Evolutionary conservation across 2,888 invertebrate species (phyloP).

Genomic region (Drosophila heteroneura): DNA sequence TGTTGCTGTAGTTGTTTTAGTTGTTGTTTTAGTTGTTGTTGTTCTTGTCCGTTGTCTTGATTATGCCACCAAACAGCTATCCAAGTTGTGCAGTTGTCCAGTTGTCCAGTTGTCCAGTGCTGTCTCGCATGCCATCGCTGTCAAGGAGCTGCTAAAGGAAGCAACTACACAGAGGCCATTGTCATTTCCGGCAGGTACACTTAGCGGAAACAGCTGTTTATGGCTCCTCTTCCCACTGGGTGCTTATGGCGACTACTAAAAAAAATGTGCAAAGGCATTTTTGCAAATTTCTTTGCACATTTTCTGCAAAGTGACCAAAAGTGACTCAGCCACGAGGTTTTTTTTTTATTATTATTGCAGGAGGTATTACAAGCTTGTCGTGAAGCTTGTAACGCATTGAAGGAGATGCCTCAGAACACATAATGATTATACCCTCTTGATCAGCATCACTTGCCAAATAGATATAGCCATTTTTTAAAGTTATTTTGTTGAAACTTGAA

Average conservation of each 20-base stretch:
- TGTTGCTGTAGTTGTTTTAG: not conserved
- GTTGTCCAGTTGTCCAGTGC: conserved; percentile 9
- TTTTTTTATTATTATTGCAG: conserved; percentile 14
- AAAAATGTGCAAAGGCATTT: conserved; percentile 60
- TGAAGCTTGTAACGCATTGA: not conserved
- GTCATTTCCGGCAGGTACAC: conserved; percentile 73
- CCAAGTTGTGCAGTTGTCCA: conserved; percentile 19
- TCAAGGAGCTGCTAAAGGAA: conserved; percentile 44
- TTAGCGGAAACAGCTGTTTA: conserved; percentile 80
- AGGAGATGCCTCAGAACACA: not conserved
- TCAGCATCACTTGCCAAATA: not conserved
- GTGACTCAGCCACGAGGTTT: conserved; percentile 36
- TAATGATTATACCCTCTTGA: not conserved
- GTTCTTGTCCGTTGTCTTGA: conserved; percentile 41
- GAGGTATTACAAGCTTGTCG: not conserved
- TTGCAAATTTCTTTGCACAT: conserved; percentile 59
- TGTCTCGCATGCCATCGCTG: conserved; percentile 41
- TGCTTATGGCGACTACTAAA: conserved; percentile 2
- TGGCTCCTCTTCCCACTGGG: conserved; percentile 8
- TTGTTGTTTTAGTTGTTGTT: conserved; percentile 27
- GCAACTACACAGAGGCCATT: conserved; percentile 57
- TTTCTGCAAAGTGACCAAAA: conserved; percentile 62
- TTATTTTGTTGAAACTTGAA: not conserved
- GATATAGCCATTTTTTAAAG: not conserved
- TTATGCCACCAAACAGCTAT: conserved; percentile 34